These are phyloP conservation scores for Leucoraja ocellata DNA, from an alignment of 2,797 vertebrate species.

Conservation along the genomic window DNA sequence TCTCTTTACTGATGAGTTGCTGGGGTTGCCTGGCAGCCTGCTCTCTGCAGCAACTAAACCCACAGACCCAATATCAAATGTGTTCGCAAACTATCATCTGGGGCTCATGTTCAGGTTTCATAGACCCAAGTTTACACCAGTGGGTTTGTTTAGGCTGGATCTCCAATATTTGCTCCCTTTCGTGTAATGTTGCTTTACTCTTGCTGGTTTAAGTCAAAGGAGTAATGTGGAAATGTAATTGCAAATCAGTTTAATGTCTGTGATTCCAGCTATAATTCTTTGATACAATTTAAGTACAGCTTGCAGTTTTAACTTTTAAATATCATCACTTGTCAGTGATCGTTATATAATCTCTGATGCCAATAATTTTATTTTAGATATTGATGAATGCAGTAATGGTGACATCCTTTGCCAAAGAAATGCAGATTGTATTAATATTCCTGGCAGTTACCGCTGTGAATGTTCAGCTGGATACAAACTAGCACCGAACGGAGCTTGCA, in stretches of 20 bases:
- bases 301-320: neutral
- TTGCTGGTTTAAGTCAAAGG: neutral
- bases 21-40: neutral
- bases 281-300: neutral
- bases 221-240: neutral
- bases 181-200: neutral
- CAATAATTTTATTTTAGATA: constrained; percentile 57
- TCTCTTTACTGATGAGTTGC: neutral
- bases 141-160: neutral
- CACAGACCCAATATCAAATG: neutral
- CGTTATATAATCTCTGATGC: neutral
- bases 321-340: neutral
- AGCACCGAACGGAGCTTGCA: constrained; percentile 64
- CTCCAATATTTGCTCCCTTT: neutral
- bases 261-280: neutral
- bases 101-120: too few relatives aligned
- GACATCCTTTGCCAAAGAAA: constrained; percentile 70
- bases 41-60: neutral
- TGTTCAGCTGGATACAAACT: constrained; percentile 70
- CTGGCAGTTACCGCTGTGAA: constrained; percentile 73
- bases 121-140: neutral
- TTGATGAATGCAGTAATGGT: constrained; percentile 69
- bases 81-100: neutral
- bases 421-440: constrained; percentile 73
- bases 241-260: neutral